Evolutionary conservation across 2,113 vertebrate species (phyloP).

Genomic region (Podarcis muralis): DNA sequence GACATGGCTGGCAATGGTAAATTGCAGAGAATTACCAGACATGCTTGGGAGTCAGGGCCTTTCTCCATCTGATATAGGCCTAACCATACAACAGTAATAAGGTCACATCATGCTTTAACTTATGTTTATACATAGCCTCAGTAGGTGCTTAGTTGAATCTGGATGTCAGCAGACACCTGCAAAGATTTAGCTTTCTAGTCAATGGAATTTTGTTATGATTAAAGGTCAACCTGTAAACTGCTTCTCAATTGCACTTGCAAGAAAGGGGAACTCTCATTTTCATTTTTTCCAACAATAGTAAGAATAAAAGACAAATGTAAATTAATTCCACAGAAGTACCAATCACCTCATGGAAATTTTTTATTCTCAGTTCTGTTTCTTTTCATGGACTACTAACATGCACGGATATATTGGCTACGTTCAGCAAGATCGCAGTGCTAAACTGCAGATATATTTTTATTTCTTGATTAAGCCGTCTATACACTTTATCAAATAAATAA

Average conservation of each 20-base stretch:
- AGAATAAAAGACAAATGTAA: not conserved
- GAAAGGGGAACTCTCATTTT: constrained; percentile 3
- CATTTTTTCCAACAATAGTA: not conserved
- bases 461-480: too few relatives aligned
- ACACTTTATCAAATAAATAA: too few relatives aligned
- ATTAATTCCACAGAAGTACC: not conserved
- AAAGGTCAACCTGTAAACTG: not conserved
- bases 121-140: not conserved
- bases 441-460: too few relatives aligned
- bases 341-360: not conserved
- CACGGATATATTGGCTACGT: too few relatives aligned
- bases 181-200: not conserved
- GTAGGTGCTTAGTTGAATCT: not conserved
- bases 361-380: not conserved
- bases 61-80: not conserved
- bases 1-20: not conserved
- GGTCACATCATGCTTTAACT: not conserved
- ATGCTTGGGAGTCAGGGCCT: not conserved
- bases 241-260: not conserved
- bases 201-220: not conserved
- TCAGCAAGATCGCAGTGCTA: too few relatives aligned
- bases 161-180: not conserved
- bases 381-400: too few relatives aligned
- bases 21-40: not conserved
- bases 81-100: not conserved